Base-by-base conservation (phyloP, 1,140 invertebrate genomes). In the Pissodes strobi region DNA sequence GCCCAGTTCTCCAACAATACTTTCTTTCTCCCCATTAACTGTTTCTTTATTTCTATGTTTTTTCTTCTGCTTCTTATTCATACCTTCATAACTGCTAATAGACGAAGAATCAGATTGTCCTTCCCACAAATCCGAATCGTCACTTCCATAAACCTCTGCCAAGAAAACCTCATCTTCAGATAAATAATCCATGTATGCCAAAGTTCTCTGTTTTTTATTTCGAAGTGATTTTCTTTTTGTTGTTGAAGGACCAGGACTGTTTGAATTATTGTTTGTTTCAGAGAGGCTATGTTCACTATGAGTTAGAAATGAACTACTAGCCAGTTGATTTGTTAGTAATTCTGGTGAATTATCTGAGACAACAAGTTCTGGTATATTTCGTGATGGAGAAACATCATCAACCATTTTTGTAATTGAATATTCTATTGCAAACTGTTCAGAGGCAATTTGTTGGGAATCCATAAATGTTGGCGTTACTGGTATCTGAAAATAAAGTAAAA, bases 171-270 rank as follows among this genome's bases (percentile, higher is more conserved):
- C 39, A 17, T 41, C 39, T 41, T 6, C 39, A 13, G 39, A 41
- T 41, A 41, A 41, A 41, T 8, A 41, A 41, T n/a, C 15, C 13
- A 41, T 8, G 13, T 17, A 41, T 41, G 39, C 30, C n/a, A 34
- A 34, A 34, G 30, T 34, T 34, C 6, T 8, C n/a, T 8, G n/a
- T 6, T 8, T n/a, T n/a, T n/a, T 34, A 34, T n/a, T 34, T 34
- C 39, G 39, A 43, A 43, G 39, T 43, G 39, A 43, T 43, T 43
- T 43, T 17, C 15, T 43, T 43, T 43, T 43, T 17, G 15, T 17
- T 43, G 39, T 43, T 43, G 39, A 43, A 43, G 39, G 39, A 43
- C 9, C 39, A 43, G 39, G 39, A 43, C 39, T 43, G 15, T 43
- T 43, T 43, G 15, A 43, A 17, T 43, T 43, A 17, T 43, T 13